Evolutionary conservation across 53 echinoderm and acorn worm species (phyloP).

Genomic region (Echinometra lucunter): DNA sequence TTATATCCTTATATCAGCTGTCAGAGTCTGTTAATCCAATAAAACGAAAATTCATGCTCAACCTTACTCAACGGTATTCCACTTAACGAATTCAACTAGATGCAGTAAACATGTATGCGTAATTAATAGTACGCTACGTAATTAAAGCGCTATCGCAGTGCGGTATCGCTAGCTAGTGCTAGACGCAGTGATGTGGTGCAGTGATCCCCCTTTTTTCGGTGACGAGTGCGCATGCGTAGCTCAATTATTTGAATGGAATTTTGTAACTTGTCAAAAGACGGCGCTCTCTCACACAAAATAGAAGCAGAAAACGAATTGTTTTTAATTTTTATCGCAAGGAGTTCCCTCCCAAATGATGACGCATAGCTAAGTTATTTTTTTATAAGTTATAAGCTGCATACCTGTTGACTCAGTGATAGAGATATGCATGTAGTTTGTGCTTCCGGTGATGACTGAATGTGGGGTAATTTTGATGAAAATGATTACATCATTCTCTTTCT

Average conservation of each 20-base stretch:
- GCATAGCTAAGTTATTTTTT: conserved; percentile 14
- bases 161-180: neutral
- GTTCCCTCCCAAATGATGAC: conserved; percentile 27
- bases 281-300: conserved; percentile 33
- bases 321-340: neutral
- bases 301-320: neutral
- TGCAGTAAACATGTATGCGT: too few relatives aligned
- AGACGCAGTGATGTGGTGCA: too few relatives aligned
- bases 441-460: conserved; percentile 48
- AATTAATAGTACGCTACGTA: too few relatives aligned
- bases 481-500: neutral
- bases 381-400: neutral
- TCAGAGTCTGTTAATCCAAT: conserved; percentile 37
- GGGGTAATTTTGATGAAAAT: neutral
- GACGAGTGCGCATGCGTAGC: conserved; percentile 6
- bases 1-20: conserved; percentile 57
- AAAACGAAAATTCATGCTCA: conserved; percentile 33
- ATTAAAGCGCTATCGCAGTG: too few relatives aligned
- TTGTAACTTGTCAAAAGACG: neutral
- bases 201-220: too few relatives aligned
- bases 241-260: conserved; percentile 69
- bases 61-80: too few relatives aligned
- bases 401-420: neutral
- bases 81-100: too few relatives aligned
- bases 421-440: neutral